Evolutionary conservation across 2,797 vertebrate species (phyloP), one percentile per base, ranked within the genome.

Genomic region (Lacerta agilis): DNA sequence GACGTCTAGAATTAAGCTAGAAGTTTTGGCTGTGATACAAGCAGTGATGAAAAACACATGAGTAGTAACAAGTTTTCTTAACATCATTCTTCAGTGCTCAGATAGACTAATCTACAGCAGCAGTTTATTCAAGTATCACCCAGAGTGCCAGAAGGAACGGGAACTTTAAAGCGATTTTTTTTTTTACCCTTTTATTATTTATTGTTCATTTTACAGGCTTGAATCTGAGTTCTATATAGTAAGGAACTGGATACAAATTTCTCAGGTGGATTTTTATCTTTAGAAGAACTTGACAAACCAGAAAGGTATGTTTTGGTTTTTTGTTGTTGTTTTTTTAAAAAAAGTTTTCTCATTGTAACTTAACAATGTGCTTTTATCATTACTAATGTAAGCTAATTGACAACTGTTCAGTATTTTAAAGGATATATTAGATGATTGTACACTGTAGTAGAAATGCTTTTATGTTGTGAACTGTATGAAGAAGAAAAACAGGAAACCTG

Each of bases 31-130:
- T 95, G 86, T 23, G 92, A 94, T 97, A 98, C 98, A 99, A 96
- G 97, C 95, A 93, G 96, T 98, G 98, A 99, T 98, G 98, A 97
- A 97, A 98, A 98, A 97, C 98, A 98, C 95, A 98, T 98, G 98
- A 98, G 95, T 95, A 94, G 96, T 96, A 98, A 98, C 97, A 97
- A 97, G 96, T 97, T 95, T 67, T 92, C 95, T 97, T 97, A 98
- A 97, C 97, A 96, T 96, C 88, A 93, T 96, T 97, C 95, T 95
- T 96, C 97, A 97, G 96, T 97, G 96, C 96, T 97, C 96, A 97
- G 94, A 97, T 96, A 97, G 96, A 96, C 97, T 97, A 97, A 97
- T 97, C 96, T 96, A 97, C 94, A 91, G 96, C 95, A 97, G 97
- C 96, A 97, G 96, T 94, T 96, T 95, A 96, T 93, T 97, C 96